phyloP scores from a whole-genome alignment of 1,140 invertebrate genomes.

The Ylistrum balloti region DNA sequence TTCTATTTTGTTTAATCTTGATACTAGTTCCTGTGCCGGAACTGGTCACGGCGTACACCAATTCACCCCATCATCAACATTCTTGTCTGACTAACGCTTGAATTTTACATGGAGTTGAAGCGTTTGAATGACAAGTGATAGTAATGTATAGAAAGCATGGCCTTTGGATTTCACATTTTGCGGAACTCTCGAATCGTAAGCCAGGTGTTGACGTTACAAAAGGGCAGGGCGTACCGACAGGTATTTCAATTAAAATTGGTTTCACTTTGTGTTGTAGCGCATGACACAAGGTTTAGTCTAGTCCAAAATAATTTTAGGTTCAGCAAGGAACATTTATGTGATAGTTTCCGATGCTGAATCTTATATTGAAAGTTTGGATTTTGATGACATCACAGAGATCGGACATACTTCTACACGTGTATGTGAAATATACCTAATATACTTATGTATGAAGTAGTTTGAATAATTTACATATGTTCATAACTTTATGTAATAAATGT shows the following conservation, averaged over 20 bases:
- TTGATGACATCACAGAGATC: background rate
- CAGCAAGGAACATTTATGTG: too few relatives aligned
- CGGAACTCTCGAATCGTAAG: background rate
- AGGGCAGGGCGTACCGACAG: background rate
- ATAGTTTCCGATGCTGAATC: too few relatives aligned
- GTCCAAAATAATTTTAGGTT: too few relatives aligned
- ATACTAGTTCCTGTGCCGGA: too few relatives aligned
- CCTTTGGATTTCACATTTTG: background rate
- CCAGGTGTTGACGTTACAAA: background rate
- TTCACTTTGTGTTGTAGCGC: background rate
- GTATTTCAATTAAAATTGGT: background rate
- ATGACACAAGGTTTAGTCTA: too few relatives aligned
- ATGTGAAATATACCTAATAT: too few relatives aligned
- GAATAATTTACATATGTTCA: too few relatives aligned
- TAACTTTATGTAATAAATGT: too few relatives aligned
- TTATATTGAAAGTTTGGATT: background rate
- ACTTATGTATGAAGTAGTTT: too few relatives aligned
- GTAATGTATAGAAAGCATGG: background rate
- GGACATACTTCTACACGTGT: background rate
- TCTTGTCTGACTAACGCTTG: background rate
- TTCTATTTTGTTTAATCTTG: too few relatives aligned
- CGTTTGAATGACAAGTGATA: background rate
- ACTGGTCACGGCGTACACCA: too few relatives aligned
- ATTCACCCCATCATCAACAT: too few relatives aligned
- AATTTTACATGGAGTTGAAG: background rate